phyloP scores from a whole-genome alignment of 1,140 invertebrate genomes.

The Drosophila mayri region DNA sequence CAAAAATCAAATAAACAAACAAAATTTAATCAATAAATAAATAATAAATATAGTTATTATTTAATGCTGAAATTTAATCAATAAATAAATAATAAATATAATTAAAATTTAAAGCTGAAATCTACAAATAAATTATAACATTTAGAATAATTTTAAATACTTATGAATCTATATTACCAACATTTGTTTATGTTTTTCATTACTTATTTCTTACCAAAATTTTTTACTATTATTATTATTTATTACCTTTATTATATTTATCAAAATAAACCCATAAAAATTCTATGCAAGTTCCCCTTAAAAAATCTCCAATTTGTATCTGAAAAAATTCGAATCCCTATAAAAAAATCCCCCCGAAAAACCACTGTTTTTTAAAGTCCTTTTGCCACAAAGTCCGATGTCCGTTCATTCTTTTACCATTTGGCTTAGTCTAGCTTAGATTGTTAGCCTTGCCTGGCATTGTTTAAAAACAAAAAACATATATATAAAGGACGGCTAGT shows the following conservation, averaged over 20 bases:
- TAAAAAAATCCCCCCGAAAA: not conserved
- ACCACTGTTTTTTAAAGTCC: not conserved
- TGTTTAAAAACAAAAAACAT: conserved; percentile 4
- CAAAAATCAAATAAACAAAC: too few relatives aligned
- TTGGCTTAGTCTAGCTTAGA: conserved; percentile 1
- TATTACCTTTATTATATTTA: not conserved
- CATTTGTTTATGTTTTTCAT: too few relatives aligned
- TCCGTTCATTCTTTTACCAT: not conserved
- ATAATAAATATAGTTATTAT: too few relatives aligned
- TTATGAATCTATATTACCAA: too few relatives aligned
- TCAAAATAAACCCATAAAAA: not conserved
- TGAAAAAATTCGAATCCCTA: not conserved
- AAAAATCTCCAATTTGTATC: not conserved
- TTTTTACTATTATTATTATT: too few relatives aligned
- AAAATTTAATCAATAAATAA: too few relatives aligned
- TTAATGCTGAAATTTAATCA: too few relatives aligned
- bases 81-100: too few relatives aligned
- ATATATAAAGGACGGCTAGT: conserved; percentile 1
- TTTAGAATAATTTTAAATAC: too few relatives aligned
- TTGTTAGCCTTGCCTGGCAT: not conserved
- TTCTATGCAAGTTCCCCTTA: not conserved
- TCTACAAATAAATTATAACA: too few relatives aligned
- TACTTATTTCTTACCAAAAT: too few relatives aligned
- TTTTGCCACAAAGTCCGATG: not conserved
- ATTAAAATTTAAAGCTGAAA: too few relatives aligned